Evolutionary conservation across 2,797 vertebrate species (phyloP).

Genomic region (Poeciliopsis paucimaculata): DNA sequence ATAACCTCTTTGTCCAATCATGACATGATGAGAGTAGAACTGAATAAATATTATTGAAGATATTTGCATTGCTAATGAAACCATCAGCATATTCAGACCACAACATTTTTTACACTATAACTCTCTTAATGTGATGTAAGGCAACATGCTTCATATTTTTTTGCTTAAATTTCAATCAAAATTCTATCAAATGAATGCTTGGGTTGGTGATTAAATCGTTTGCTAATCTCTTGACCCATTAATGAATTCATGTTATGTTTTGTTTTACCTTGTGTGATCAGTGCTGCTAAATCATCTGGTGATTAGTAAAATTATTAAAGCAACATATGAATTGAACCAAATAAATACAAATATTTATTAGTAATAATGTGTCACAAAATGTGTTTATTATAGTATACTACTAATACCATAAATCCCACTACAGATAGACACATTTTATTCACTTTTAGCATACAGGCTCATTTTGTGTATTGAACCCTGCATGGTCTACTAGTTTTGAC

Average conservation of each 20-base stretch:
- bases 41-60: background rate
- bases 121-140: background rate
- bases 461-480: constrained; percentile 38
- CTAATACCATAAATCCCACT: background rate
- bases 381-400: background rate
- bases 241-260: background rate
- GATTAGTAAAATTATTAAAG: background rate
- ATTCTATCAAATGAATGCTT: constrained; percentile 12
- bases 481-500: constrained; percentile 63
- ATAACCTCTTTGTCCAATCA: background rate
- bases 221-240: background rate
- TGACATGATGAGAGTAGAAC: background rate
- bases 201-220: background rate
- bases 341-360: background rate
- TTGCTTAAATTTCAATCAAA: constrained; percentile 8
- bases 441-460: constrained; percentile 27
- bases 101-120: background rate
- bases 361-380: background rate
- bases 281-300: background rate
- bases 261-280: background rate
- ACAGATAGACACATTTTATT: constrained; percentile 8
- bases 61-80: background rate
- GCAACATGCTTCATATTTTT: background rate
- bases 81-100: background rate
- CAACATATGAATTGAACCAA: background rate